These are phyloP conservation scores for Ennomos fuscantarius DNA, from an alignment of 2,888 invertebrate species.

Conservation along the genomic window DNA sequence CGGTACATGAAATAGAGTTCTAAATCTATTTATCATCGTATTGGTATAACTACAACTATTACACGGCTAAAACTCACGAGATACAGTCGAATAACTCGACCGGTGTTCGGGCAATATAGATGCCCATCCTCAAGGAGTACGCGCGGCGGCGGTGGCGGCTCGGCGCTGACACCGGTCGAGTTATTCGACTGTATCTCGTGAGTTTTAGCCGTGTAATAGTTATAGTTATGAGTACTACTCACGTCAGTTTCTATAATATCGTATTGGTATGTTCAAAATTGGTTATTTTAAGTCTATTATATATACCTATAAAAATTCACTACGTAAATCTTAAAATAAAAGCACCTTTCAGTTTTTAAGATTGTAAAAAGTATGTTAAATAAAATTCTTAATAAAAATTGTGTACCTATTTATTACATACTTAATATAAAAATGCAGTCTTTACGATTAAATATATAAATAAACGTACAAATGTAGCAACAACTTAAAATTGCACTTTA, in stretches of 20 bases:
- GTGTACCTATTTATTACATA: slow-evolving; percentile 58
- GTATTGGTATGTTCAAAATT: slow-evolving; percentile 31
- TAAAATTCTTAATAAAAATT: slow-evolving; percentile 64
- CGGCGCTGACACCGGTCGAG: too few relatives aligned
- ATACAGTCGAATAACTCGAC: too few relatives aligned
- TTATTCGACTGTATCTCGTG: too few relatives aligned
- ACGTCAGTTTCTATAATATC: too few relatives aligned
- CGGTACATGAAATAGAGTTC: neutral
- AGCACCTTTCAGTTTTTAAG: slow-evolving; percentile 67
- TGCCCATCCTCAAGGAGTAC: too few relatives aligned
- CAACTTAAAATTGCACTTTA: slow-evolving; percentile 31
- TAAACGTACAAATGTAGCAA: slow-evolving; percentile 37
- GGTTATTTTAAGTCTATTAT: slow-evolving; percentile 26
- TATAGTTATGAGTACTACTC: too few relatives aligned
- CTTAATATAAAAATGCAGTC: slow-evolving; percentile 61
- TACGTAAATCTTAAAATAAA: slow-evolving; percentile 63
- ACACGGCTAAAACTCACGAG: too few relatives aligned
- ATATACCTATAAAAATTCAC: slow-evolving; percentile 50
- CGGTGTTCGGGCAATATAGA: too few relatives aligned
- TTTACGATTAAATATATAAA: slow-evolving; percentile 40
- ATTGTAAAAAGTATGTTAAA: slow-evolving; percentile 75
- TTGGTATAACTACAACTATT: too few relatives aligned
- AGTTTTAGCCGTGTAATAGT: too few relatives aligned
- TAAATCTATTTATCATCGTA: neutral
- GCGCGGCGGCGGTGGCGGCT: too few relatives aligned